phyloP scores from a whole-genome alignment of 1,140 invertebrate species.

The Platyscapa corneri region DNA sequence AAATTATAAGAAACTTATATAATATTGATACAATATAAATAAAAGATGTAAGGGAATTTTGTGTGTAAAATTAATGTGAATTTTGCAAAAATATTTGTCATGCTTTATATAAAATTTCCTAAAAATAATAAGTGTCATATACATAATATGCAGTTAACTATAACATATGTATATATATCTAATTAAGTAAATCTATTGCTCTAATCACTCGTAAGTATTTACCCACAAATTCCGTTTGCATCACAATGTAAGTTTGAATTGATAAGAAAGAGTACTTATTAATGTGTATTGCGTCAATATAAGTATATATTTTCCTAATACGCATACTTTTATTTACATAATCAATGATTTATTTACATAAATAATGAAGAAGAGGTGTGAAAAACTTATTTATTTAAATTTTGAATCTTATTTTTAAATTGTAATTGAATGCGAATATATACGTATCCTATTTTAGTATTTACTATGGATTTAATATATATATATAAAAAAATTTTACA shows the following conservation, averaged over 20 bases:
- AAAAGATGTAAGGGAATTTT: no score
- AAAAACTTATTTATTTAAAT: no score
- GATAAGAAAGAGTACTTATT: constrained; percentile 54
- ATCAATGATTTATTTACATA: constrained; percentile 57
- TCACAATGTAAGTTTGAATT: constrained; percentile 53
- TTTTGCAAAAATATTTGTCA: no score
- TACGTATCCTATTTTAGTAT: no score
- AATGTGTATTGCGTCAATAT: constrained; percentile 72
- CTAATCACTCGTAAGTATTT: constrained; percentile 1
- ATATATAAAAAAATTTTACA: no score
- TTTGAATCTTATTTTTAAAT: no score
- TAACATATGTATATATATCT: no score
- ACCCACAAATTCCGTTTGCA: neutral
- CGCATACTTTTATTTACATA: constrained; percentile 58
- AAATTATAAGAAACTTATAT: neutral
- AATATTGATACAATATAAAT: neutral
- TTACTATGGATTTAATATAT: no score
- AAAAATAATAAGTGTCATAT: neutral
- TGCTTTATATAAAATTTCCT: no score
- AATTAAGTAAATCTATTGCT: constrained; percentile 4
- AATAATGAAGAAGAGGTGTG: constrained; percentile 59
- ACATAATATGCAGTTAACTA: constrained; percentile 22
- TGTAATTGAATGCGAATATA: no score
- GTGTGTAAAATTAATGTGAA: no score
- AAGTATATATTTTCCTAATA: constrained; percentile 72